Percentiles rank a stretch among this genome's conserved stretches.
These are phyloP conservation scores for Hydractinia symbiolongicarpus DNA, from an alignment of 30 jellyfish, hydroid and myxozoan genomes.

Conservation along the genomic window DNA sequence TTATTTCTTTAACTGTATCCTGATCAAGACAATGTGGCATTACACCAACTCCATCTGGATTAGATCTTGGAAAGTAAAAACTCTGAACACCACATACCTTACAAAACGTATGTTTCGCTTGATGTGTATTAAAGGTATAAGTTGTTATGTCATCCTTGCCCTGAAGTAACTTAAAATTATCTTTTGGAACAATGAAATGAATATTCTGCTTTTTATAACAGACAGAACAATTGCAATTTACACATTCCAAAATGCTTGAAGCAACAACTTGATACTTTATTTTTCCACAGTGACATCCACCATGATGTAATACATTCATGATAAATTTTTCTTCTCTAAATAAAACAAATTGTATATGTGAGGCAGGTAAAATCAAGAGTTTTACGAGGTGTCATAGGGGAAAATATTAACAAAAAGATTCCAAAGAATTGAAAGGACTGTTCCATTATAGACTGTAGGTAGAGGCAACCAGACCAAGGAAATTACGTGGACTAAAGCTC, in stretches of 20 bases:
- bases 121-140: constrained; percentile 84
- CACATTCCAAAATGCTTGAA: constrained; percentile 42
- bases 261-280: constrained; percentile 65
- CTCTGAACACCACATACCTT: constrained; percentile 94
- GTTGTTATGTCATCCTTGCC: constrained; percentile 73
- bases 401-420: no score
- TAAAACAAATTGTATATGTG: no score
- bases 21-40: constrained; percentile 94
- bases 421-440: no score
- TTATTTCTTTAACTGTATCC: constrained; percentile 37
- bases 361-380: no score
- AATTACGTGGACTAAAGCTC: no score
- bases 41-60: constrained; percentile 91
- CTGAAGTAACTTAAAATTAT: constrained; percentile 42
- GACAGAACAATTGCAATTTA: constrained; percentile 81
- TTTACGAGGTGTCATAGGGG: no score
- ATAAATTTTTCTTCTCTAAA: no score
- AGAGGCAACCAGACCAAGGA: no score
- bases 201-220: constrained; percentile 76
- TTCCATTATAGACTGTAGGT: no score
- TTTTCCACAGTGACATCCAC: constrained; percentile 96
- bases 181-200: constrained; percentile 82
- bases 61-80: constrained; percentile 84
- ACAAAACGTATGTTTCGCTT: constrained; percentile 85
- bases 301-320: constrained; percentile 32